Conservation (phyloP, 1,140 invertebrate genomes). For the Drosophila quadrilineata region DNA sequence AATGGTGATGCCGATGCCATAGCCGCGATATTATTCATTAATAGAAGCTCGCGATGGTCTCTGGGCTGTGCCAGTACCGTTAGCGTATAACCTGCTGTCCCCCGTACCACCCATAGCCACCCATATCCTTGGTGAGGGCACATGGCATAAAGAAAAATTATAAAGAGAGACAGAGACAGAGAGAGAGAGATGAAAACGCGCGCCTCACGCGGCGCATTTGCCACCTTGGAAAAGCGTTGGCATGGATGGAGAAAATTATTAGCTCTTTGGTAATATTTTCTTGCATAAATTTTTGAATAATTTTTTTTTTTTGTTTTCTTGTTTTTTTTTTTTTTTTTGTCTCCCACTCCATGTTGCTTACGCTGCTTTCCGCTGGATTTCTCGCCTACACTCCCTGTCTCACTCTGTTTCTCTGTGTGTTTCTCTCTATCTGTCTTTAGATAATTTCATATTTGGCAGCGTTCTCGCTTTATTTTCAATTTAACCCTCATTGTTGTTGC, state of each 20-base stretch:
- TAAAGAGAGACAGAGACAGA: too few relatives aligned
- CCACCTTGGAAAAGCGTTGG: constrained; percentile 53
- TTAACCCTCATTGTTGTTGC: constrained; percentile 70
- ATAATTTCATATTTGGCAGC: constrained; percentile 47
- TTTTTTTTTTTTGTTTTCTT: constrained; percentile 44
- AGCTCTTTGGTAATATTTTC: constrained; percentile 81
- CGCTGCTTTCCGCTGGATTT: neutral
- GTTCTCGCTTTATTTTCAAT: constrained; percentile 76
- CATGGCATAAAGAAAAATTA: too few relatives aligned
- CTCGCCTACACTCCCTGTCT: neutral
- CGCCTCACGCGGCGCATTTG: constrained; percentile 63
- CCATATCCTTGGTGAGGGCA: too few relatives aligned
- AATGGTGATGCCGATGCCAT: constrained; percentile 46
- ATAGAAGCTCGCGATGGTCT: constrained; percentile 54
- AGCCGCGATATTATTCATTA: constrained; percentile 78
- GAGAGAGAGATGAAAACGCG: neutral
- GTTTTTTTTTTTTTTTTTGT: constrained; percentile 6
- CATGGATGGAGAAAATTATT: constrained; percentile 73
- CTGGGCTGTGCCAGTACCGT: constrained; percentile 18
- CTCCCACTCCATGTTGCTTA: neutral
- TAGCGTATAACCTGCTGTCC: constrained; percentile 3
- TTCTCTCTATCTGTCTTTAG: constrained; percentile 22
- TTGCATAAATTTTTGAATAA: constrained; percentile 80
- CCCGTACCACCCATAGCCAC: neutral
- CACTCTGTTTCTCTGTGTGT: constrained; percentile 3